Percentiles rank a stretch among this genome's conserved stretches.
Evolutionary conservation across 2,113 vertebrate genomes (phyloP).

Genomic region (Embiotoca jacksoni): DNA sequence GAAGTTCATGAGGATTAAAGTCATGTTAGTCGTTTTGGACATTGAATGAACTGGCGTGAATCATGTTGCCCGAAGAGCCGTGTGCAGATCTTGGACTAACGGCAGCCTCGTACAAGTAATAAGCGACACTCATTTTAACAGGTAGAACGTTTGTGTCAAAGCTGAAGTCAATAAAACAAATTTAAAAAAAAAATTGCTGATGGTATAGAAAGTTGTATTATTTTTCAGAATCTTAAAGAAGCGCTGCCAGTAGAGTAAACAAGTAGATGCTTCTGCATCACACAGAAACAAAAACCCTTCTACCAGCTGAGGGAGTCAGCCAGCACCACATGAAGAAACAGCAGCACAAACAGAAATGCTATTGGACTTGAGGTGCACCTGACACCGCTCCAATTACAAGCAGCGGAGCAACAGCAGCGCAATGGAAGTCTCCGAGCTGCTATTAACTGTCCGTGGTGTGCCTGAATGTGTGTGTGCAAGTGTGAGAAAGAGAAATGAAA

Average conservation of each 20-base stretch:
- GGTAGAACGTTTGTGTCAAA: slow-evolving; percentile 11
- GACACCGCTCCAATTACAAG: slow-evolving; percentile 41
- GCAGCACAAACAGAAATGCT: slow-evolving; percentile 21
- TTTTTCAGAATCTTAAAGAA: slow-evolving; percentile 15
- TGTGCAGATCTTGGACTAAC: not conserved
- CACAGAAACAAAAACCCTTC: slow-evolving; percentile 16
- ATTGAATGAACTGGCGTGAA: not conserved
- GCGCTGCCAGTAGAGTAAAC: not conserved
- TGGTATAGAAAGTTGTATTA: not conserved
- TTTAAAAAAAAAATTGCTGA: slow-evolving; percentile 25
- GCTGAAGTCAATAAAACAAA: no score
- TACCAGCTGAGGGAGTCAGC: not conserved
- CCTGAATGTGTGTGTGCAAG: slow-evolving; percentile 6
- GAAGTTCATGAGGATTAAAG: not conserved
- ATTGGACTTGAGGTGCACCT: slow-evolving; percentile 4
- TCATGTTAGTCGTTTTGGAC: not conserved
- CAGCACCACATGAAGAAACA: slow-evolving; percentile 12
- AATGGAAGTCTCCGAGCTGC: slow-evolving; percentile 38
- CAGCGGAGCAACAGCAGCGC: slow-evolving; percentile 22
- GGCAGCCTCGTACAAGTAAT: not conserved
- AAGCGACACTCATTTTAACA: slow-evolving; percentile 27
- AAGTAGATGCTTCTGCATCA: not conserved
- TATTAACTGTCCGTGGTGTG: slow-evolving; percentile 33
- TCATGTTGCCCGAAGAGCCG: not conserved
- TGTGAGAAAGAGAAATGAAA: not conserved